A percentile compares a stretch with the other conserved stretches of the same genome.
These are phyloP conservation scores for Kryphioiulus occultus DNA, from an alignment of 2,888 invertebrate species.

Conservation along the genomic window DNA sequence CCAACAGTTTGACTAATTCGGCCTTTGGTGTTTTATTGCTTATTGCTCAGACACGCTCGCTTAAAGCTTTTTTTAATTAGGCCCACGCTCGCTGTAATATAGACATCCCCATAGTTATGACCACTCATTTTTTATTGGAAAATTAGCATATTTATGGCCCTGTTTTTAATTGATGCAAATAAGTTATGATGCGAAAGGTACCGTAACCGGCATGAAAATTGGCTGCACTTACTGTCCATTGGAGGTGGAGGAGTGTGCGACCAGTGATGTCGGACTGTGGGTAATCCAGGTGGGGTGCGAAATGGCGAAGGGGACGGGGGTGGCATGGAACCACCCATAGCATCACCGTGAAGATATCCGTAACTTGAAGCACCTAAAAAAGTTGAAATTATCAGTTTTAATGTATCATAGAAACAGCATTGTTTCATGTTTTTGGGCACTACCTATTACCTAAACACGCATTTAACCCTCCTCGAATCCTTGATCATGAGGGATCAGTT, in stretches of 20 bases:
- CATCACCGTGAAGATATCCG: constrained; percentile 47
- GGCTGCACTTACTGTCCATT: constrained; percentile 43
- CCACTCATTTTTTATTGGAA: not conserved
- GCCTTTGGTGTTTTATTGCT: constrained; percentile 13
- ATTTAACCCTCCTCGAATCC: too few species aligned
- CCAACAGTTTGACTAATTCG: constrained; percentile 28
- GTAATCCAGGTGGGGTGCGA: constrained; percentile 50
- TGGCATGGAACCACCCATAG: constrained; percentile 36
- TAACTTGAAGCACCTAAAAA: constrained; percentile 38
- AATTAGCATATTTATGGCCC: constrained; percentile 22
- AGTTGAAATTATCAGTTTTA: not conserved
- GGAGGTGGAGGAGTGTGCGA: constrained; percentile 50
- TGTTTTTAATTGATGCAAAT: constrained; percentile 26
- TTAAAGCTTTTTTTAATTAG: constrained; percentile 41
- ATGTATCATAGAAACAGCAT: not conserved
- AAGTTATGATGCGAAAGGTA: not conserved
- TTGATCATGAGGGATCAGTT: too few species aligned
- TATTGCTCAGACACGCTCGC: constrained; percentile 1
- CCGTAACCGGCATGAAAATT: not conserved
- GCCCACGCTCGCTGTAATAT: constrained; percentile 27
- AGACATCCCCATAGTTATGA: constrained; percentile 25
- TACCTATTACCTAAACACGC: too few species aligned
- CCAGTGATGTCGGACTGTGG: constrained; percentile 47
- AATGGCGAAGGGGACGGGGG: constrained; percentile 48
- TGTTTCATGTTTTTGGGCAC: not conserved